phyloP scores from a whole-genome alignment of 2,797 vertebrate species.

The Acomys russatus region DNA sequence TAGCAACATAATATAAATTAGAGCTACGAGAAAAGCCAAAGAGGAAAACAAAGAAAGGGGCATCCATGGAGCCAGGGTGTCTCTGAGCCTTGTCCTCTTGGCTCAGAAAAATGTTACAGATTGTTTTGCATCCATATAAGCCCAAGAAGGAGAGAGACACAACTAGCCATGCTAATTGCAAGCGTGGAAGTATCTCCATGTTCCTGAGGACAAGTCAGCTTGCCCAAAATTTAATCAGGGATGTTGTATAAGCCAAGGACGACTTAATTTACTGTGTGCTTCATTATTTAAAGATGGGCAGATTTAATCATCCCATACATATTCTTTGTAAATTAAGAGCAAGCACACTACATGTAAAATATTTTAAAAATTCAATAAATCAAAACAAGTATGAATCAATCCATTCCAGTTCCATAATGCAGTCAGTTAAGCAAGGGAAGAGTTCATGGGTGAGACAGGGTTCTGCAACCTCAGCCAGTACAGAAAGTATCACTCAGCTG shows the following conservation, averaged over 20 bases:
- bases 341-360: neutral
- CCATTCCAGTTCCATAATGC: neutral
- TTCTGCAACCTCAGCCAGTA: neutral
- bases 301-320: neutral
- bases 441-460: neutral
- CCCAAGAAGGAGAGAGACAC: neutral
- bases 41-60: neutral
- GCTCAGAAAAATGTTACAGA: neutral
- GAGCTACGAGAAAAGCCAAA: slow-evolving; percentile 33
- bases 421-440: neutral
- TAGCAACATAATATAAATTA: slow-evolving; percentile 60
- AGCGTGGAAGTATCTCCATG: neutral
- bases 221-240: slow-evolving; percentile 6
- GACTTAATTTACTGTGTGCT: neutral
- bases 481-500: neutral
- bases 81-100: neutral
- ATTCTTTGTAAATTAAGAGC: slow-evolving; percentile 57
- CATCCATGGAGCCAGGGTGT: neutral
- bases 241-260: neutral
- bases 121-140: neutral
- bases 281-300: slow-evolving; percentile 15
- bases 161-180: neutral
- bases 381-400: neutral
- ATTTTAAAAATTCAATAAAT: slow-evolving; percentile 34
- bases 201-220: neutral